A percentile compares a stretch with the other conserved stretches of the same genome.
phyloP scores from a whole-genome alignment of 2,888 invertebrate species.

The Girardia tigrina region DNA sequence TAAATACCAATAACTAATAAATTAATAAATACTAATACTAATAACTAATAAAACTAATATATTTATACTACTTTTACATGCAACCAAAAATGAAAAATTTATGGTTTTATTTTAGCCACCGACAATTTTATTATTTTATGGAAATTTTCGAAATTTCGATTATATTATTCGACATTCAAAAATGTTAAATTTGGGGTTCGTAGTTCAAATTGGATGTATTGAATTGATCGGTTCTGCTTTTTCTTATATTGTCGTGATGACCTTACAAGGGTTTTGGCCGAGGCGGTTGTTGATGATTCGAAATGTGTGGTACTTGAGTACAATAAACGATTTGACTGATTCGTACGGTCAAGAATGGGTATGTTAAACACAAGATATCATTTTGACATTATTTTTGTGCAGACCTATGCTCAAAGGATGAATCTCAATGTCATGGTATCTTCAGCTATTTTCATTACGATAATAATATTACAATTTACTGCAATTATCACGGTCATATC shows the following conservation, averaged over 20 bases:
- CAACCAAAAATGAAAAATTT: no score
- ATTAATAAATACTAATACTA: no score
- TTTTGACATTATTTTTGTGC: neutral
- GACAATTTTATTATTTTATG: no score
- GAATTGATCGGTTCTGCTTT: neutral
- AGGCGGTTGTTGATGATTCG: neutral
- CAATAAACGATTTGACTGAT: neutral
- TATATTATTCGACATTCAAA: neutral
- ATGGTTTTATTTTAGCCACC: no score
- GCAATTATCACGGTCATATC: neutral
- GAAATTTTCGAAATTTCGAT: neutral
- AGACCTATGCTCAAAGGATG: constrained; percentile 3
- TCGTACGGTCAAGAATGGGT: neutral
- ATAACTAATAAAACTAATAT: no score
- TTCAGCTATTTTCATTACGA: neutral
- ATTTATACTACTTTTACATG: no score
- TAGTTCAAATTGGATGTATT: neutral
- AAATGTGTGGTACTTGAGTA: neutral
- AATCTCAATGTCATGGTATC: neutral
- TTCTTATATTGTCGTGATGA: neutral
- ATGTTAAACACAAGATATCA: neutral
- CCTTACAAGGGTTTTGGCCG: neutral
- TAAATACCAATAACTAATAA: no score
- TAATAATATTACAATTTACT: neutral
- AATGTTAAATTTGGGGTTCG: neutral